Percentiles rank a stretch among this genome's conserved stretches.
Conservation (phyloP, 2,888 invertebrate genomes). For the Linyphia triangularis region DNA sequence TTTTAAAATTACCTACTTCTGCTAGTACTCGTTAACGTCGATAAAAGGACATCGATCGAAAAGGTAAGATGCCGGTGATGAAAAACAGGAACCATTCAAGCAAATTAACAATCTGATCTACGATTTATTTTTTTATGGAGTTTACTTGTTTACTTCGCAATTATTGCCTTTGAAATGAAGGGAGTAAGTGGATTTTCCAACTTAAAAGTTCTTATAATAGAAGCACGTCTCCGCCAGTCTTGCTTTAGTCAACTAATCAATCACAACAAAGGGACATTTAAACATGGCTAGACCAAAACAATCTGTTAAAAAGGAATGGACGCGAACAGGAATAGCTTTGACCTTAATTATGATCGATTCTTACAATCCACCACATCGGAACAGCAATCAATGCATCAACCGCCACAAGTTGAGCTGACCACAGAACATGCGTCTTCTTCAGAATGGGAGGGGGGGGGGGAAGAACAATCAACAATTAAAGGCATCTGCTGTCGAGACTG, state of each 20-base stretch:
- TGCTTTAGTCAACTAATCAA: background rate
- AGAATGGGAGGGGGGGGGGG: background rate
- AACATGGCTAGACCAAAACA: no score
- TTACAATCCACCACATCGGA: background rate
- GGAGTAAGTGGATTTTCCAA: no score
- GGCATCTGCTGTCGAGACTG: background rate
- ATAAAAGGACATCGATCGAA: no score
- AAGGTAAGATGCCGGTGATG: no score
- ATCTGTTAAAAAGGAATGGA: background rate
- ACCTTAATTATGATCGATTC: conserved; percentile 33
- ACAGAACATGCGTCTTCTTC: background rate
- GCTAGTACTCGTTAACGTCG: no score
- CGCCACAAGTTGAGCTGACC: background rate
- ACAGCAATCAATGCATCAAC: conserved; percentile 10
- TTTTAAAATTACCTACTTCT: no score
- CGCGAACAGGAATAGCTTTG: background rate
- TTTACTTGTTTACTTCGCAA: no score
- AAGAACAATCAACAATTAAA: conserved; percentile 42
- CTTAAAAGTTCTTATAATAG: no score
- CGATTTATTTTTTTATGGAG: no score
- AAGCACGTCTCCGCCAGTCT: no score
- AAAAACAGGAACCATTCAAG: no score
- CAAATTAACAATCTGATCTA: no score
- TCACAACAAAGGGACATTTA: background rate
- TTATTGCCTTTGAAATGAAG: background rate